Evolutionary conservation across 92 coral and sea anemone species (phyloP).

Genomic region (Nematostella vectensis): DNA sequence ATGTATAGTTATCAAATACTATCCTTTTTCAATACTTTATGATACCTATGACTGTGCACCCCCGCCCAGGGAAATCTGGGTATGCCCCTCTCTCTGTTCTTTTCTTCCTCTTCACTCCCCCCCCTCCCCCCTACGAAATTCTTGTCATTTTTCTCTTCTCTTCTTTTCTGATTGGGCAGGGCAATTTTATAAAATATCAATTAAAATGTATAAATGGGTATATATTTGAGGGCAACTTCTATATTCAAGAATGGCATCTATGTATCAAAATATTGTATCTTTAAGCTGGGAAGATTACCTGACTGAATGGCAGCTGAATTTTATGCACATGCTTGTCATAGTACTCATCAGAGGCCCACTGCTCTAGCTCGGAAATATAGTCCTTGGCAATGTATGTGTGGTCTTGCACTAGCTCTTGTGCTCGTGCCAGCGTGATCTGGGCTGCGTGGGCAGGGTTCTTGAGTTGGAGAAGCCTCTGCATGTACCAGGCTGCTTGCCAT

Average conservation of each 20-base stretch:
- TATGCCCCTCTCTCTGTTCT: no score
- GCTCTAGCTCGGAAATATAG: slow-evolving; percentile 65
- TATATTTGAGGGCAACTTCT: neutral
- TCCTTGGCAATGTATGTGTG: slow-evolving; percentile 69
- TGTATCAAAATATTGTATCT: no score
- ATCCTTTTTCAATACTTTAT: no score
- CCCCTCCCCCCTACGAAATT: no score
- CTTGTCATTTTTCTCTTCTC: no score
- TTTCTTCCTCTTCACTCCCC: no score
- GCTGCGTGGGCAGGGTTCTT: slow-evolving; percentile 88
- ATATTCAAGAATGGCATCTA: no score
- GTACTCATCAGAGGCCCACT: slow-evolving; percentile 76
- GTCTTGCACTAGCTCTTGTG: slow-evolving; percentile 86
- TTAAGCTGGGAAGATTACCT: no score
- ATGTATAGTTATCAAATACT: no score
- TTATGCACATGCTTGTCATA: slow-evolving; percentile 55
- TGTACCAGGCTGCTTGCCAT: slow-evolving; percentile 79
- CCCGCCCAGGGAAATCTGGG: no score
- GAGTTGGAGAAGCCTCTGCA: slow-evolving; percentile 90
- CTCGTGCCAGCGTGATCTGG: slow-evolving; percentile 85
- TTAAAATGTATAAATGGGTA: neutral
- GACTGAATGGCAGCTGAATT: slow-evolving; percentile 86
- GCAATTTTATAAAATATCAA: neutral
- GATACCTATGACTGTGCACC: no score
- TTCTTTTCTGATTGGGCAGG: no score